These are phyloP conservation scores for Tamandua tetradactyla DNA, from an alignment of 2,797 vertebrate species.

Conservation along the genomic window DNA sequence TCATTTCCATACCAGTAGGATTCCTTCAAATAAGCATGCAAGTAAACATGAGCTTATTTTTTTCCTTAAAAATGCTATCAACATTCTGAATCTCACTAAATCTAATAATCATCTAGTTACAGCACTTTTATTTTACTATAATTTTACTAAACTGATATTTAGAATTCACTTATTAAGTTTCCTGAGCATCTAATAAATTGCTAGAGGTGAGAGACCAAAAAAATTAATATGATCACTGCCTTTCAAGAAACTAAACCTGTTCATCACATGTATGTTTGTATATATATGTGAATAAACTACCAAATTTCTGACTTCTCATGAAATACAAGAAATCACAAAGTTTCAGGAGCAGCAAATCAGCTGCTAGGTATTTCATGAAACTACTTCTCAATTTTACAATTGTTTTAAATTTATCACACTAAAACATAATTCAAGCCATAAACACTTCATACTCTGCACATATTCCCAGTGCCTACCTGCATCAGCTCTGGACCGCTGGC, in stretches of 20 bases:
- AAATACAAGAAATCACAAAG: not conserved
- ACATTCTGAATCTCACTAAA: constrained; percentile 1
- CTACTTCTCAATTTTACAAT: not conserved
- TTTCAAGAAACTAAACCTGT: not conserved
- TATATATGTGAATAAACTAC: not conserved
- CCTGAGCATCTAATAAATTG: not conserved
- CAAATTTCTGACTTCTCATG: not conserved
- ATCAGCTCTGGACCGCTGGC: constrained; percentile 92
- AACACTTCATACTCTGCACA: not conserved
- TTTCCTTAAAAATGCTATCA: not conserved
- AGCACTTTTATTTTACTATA: not conserved
- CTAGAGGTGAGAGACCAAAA: not conserved
- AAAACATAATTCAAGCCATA: not conserved
- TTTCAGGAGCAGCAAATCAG: not conserved
- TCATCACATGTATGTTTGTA: not conserved
- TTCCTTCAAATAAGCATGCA: constrained; percentile 20
- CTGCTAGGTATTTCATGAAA: not conserved
- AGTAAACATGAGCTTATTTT: not conserved
- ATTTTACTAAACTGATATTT: not conserved
- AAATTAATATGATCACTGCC: not conserved
- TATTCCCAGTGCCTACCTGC: constrained; percentile 87
- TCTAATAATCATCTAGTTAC: not conserved
- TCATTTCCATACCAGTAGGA: not conserved
- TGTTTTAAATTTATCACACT: not conserved
- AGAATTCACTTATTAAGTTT: not conserved